Evolutionary conservation across 2,797 vertebrate genomes (phyloP), one percentile per base, ranked within the genome.

Genomic region (Sternarchorhynchus goeldii): DNA sequence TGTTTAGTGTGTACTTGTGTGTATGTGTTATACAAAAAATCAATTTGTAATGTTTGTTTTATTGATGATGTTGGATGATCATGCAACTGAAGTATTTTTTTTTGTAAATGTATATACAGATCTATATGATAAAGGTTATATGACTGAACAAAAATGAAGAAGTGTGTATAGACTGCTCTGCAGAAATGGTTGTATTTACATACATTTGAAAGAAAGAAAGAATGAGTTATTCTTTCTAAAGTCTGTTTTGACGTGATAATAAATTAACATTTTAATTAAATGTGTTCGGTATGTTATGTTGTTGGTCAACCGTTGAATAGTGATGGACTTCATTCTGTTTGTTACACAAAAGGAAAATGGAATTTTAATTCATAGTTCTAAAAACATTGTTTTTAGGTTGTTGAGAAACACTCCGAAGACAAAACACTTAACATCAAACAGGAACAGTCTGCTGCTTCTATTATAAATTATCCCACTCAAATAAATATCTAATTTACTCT

Each of bases 141-240:
- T 41, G 39, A 50, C 85, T 20, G 87, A 87, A 85, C 78, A 88
- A 81, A 77, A 78, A 84, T 80, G 66, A 2, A 25, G 34, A 32
- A 39, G n/a, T 12, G 45, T 12, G 45, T 12, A 50, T 50, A 14
- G 45, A 50, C 14, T 50, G 10, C 45, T 50, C 3, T 50, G 45
- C 45, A 45, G 7, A 73, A 62, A 31, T 41, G 12, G 34, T 17
- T 59, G 34, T 16, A 73, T 73, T 73, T 73, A 62, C 45, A 50
- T 60, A 45, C 2, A 36, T 41, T 60, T 25, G 25, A 25, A 25
- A 25, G 45, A 50, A 50, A 12, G 45, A 50, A 36, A 36, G 34
- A 18, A n/a, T 21, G 21, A 21, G 36, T n/a, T n/a, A 64, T 20
- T 53, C n/a, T 39, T 77, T 62, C 16, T 60, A 21, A 53, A 67